Conservation (phyloP, 2,888 invertebrate species). For the Geotrupes spiniger region DNA sequence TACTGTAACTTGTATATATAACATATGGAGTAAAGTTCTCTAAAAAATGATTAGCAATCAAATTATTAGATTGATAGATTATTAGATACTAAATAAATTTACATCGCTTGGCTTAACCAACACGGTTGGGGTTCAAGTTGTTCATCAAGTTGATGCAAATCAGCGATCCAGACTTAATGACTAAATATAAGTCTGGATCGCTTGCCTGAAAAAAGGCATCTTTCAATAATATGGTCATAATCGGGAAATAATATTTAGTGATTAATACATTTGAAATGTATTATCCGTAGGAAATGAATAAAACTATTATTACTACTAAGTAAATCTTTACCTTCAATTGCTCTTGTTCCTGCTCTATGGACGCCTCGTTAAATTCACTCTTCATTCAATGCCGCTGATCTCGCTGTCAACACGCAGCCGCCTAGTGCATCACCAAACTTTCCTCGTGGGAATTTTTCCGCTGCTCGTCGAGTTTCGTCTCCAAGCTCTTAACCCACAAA, state of each 20-base stretch:
- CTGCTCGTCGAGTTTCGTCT: conserved; percentile 60
- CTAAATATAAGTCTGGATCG: conserved; percentile 29
- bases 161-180: conserved; percentile 28
- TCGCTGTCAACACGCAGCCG: conserved; percentile 59
- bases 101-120: too few relatives aligned
- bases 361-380: conserved; percentile 58
- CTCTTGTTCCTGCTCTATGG: conserved; percentile 59
- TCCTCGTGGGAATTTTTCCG: conserved; percentile 50
- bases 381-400: conserved; percentile 60
- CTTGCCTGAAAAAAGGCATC: conserved; percentile 26
- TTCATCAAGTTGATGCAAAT: conserved; percentile 18
- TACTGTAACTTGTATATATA: too few relatives aligned
- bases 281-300: too few relatives aligned
- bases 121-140: not conserved
- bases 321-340: conserved; percentile 62
- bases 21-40: too few relatives aligned
- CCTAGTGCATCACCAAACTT: conserved; percentile 56
- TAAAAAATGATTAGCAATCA: too few relatives aligned
- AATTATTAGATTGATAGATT: too few relatives aligned
- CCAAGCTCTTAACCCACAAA: conserved; percentile 55
- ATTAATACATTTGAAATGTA: not conserved
- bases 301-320: too few relatives aligned
- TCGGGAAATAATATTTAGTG: not conserved
- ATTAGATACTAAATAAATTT: too few relatives aligned
- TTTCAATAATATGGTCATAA: too few relatives aligned